Evolutionary conservation across 2,113 vertebrate genomes (phyloP).

Genomic region (Rutilus rutilus): DNA sequence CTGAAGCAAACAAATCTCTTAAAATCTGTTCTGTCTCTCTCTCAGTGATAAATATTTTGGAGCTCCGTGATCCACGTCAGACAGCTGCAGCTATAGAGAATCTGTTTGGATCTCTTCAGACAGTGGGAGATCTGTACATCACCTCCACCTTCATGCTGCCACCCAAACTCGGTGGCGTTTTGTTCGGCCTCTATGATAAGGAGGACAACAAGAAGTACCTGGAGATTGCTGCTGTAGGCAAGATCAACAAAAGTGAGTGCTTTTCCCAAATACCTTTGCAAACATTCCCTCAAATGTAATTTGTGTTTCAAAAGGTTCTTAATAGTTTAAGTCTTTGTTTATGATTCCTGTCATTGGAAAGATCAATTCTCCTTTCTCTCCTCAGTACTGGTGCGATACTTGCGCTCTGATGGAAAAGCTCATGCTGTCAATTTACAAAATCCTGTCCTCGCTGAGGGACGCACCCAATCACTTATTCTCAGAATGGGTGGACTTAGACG

Average conservation of each 20-base stretch:
- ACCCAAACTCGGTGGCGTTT: slow-evolving; percentile 81
- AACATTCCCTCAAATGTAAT: background rate
- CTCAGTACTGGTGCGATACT: slow-evolving; percentile 84
- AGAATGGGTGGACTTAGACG: slow-evolving; percentile 77
- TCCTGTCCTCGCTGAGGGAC: slow-evolving; percentile 77
- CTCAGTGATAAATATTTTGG: slow-evolving; percentile 57
- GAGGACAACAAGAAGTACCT: slow-evolving; percentile 85
- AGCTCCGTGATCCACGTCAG: slow-evolving; percentile 66
- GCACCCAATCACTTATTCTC: slow-evolving; percentile 80
- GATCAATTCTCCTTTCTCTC: background rate
- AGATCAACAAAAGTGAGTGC: slow-evolving; percentile 83
- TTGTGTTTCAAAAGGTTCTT: background rate
- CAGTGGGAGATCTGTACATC: slow-evolving; percentile 79
- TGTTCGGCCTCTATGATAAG: slow-evolving; percentile 85
- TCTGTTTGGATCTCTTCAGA: slow-evolving; percentile 77
- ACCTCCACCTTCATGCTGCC: slow-evolving; percentile 84
- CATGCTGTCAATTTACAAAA: slow-evolving; percentile 85
- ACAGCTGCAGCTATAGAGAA: slow-evolving; percentile 75
- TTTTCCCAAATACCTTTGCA: background rate
- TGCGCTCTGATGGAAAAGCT: slow-evolving; percentile 82
- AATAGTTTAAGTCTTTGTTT: background rate
- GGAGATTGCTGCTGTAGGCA: slow-evolving; percentile 81
- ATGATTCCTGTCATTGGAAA: background rate
- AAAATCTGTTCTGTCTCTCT: slow-evolving; percentile 71
- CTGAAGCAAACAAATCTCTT: too few species aligned